Base-by-base conservation (phyloP, 2,888 invertebrate species). In the Pristionchus maxplancki region DNA sequence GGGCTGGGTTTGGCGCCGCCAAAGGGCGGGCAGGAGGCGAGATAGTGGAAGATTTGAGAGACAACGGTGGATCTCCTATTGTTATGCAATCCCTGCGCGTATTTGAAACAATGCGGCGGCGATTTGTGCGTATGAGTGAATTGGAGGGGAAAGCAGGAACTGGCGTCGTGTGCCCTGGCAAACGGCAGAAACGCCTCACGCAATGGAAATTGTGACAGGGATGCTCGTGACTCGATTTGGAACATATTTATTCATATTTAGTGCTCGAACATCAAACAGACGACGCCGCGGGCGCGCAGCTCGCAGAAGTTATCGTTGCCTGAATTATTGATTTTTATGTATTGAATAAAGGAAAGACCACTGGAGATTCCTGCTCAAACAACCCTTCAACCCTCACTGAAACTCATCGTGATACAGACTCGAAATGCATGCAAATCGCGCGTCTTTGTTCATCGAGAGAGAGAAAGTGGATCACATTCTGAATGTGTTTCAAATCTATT, bases 141-240 rank as follows among this genome's bases (percentile, higher is more conserved):
- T 20, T 31, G 67, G 82, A 31, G 9, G 82, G 9, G 53, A 83
- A 50, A 83, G 53, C 34, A 34, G 82, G 34, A 83, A 53, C 53
- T 71, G 90, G 31, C 91, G 90, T 89, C 88, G 89, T 53, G 74
- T 40, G 9, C 20, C 20, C 20, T 44, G 40, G 74, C 20, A 74
- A 74, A 74, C 31, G 31, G 40, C n/a, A n/a, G n/a, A n/a, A n/a
- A n/a, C n/a, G n/a, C n/a, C n/a, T n/a, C n/a, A n/a, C n/a, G n/a
- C n/a, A 74, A 74, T 74, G 74, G 40, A 74, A 74, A 40, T 67
- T 67, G 34, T 67, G 34, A 31, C 34, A 28, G 11, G 50, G 13
- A 50, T 20, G 1, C 15, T 50, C 20, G 50, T 20, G 15, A 20
- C 3, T 28, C 2, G 71, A 71, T n/a, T 28, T 71, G n/a, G 44